Percentiles rank a stretch among this genome's conserved stretches.
phyloP scores from a whole-genome alignment of 2,113 vertebrate species.

The Gnathonemus echidnorhynchus region DNA sequence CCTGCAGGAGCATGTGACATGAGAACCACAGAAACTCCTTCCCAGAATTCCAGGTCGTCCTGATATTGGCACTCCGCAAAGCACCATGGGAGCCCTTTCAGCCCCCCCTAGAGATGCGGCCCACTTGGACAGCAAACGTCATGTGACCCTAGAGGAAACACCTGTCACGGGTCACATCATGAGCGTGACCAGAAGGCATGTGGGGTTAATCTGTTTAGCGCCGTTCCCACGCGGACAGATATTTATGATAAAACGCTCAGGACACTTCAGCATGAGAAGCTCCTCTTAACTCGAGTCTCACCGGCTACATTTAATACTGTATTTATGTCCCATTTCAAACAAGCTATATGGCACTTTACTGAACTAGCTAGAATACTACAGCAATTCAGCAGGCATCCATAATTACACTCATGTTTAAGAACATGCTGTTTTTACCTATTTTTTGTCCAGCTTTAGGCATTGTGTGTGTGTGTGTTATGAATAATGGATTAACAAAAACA shows the following conservation, averaged over 20 bases:
- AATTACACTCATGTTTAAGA: not conserved
- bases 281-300: not conserved
- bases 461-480: not conserved
- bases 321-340: not conserved
- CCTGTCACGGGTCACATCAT: not conserved
- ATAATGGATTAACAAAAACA: not conserved
- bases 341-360: not conserved
- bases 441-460: not conserved
- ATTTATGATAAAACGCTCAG: not conserved
- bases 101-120: not conserved
- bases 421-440: not conserved
- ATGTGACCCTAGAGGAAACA: not conserved
- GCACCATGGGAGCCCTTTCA: not conserved
- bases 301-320: not conserved
- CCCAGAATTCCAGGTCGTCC: not conserved
- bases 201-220: not conserved
- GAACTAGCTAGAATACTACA: not conserved
- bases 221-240: not conserved
- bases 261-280: not conserved
- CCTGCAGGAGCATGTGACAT: conserved; percentile 34
- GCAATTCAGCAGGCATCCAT: not conserved
- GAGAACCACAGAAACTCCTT: not conserved
- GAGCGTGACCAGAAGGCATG: not conserved
- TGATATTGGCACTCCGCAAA: not conserved
- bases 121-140: not conserved